Percentiles rank a stretch among this genome's conserved stretches.
Conservation (phyloP, 2,888 invertebrate genomes). For the Aelia acuminata region DNA sequence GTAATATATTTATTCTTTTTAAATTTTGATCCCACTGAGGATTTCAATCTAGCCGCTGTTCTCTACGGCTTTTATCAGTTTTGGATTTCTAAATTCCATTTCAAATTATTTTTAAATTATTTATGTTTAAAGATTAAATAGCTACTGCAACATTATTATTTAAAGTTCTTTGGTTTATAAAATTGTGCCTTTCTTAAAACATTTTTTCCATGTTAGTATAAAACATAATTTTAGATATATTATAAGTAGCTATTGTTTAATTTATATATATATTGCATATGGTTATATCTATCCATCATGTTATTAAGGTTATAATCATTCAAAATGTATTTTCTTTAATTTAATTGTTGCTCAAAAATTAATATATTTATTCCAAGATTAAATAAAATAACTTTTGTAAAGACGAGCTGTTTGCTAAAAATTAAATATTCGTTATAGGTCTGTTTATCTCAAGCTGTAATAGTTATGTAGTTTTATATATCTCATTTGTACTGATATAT, state of each 20-base stretch:
- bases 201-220: background rate
- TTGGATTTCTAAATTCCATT: background rate
- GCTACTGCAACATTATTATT: background rate
- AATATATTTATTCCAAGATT: background rate
- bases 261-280: background rate
- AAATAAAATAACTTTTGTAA: slow-evolving; percentile 14
- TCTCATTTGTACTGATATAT: slow-evolving; percentile 32
- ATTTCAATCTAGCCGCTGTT: background rate
- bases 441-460: background rate
- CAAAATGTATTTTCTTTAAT: slow-evolving; percentile 11
- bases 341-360: slow-evolving; percentile 31
- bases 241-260: background rate
- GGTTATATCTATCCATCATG: background rate
- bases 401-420: background rate
- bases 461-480: background rate
- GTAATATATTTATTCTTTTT: background rate
- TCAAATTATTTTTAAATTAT: background rate
- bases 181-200: slow-evolving; percentile 10
- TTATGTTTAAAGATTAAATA: background rate
- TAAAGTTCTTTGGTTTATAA: background rate
- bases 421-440: background rate
- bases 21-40: background rate
- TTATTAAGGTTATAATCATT: background rate
- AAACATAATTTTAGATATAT: background rate
- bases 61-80: background rate